Percentiles rank a stretch among this genome's conserved stretches.
Conservation (phyloP, 2,113 vertebrate species). For the Orycteropus afer region DNA sequence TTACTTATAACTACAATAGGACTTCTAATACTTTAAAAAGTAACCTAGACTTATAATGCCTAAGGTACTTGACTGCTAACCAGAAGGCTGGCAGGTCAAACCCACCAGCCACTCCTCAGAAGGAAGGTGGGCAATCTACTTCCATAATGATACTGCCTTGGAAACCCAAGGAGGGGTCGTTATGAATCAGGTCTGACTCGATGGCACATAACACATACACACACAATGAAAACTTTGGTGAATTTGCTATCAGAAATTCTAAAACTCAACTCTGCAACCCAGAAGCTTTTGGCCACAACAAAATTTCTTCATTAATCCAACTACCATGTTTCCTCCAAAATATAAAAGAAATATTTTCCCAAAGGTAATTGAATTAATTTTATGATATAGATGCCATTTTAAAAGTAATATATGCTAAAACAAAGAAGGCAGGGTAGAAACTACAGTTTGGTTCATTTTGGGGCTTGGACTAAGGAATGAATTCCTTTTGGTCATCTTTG, state of each 20-base stretch:
- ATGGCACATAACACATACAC: no score
- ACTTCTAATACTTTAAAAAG: not conserved
- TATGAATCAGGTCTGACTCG: no score
- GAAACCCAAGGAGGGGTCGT: no score
- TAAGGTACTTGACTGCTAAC: no score
- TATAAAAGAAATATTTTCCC: not conserved
- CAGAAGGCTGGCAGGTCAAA: no score
- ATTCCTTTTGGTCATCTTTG: constrained; percentile 31
- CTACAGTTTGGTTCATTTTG: not conserved
- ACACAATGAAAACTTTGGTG: not conserved
- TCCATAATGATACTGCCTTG: no score
- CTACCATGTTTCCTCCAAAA: not conserved
- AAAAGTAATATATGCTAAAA: not conserved
- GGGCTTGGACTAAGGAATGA: not conserved
- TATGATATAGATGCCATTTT: not conserved
- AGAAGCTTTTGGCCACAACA: not conserved
- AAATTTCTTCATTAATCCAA: not conserved
- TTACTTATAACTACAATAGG: no score
- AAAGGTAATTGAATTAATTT: not conserved
- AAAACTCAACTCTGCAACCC: not conserved
- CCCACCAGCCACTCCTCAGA: no score
- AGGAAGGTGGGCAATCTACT: no score
- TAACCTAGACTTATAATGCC: not conserved
- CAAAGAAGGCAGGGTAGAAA: not conserved
- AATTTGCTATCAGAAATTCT: constrained; percentile 4